phyloP scores from a whole-genome alignment of 2,797 vertebrate genomes.

The Sebastes matsubarae region DNA sequence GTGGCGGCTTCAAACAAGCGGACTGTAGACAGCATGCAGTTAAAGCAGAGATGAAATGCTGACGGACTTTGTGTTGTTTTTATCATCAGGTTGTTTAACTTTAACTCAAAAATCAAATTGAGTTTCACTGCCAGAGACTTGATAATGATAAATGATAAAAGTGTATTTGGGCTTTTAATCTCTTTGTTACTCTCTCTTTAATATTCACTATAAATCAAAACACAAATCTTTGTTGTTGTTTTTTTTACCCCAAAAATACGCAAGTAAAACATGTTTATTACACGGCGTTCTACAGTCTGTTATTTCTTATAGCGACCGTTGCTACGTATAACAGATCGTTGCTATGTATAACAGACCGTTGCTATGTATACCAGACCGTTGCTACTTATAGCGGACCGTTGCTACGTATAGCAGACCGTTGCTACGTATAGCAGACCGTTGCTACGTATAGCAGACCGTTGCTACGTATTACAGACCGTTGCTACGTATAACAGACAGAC shows the following conservation, averaged over 20 bases:
- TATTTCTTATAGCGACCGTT: no score
- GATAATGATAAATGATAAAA: not conserved
- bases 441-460: no score
- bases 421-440: no score
- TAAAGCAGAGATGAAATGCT: constrained; percentile 23
- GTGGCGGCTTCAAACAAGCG: constrained; percentile 33
- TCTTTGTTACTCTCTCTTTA: not conserved
- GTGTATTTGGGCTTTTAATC: not conserved
- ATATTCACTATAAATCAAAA: not conserved
- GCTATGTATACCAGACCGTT: no score
- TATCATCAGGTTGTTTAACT: not conserved
- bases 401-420: fast-evolving
- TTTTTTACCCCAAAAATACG: not conserved
- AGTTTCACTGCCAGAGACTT: not conserved
- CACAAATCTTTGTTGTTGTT: not conserved
- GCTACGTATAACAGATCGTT: no score
- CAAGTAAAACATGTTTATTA: no score
- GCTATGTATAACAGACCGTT: no score
- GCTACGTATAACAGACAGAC: no score
- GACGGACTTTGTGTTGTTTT: not conserved
- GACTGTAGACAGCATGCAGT: constrained; percentile 43
- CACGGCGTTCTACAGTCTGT: no score
- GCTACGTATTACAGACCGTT: no score
- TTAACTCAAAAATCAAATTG: no score
- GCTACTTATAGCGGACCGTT: no score